phyloP scores from a whole-genome alignment of 2,888 invertebrate genomes.

The Cryptocheilus praepositus region DNA sequence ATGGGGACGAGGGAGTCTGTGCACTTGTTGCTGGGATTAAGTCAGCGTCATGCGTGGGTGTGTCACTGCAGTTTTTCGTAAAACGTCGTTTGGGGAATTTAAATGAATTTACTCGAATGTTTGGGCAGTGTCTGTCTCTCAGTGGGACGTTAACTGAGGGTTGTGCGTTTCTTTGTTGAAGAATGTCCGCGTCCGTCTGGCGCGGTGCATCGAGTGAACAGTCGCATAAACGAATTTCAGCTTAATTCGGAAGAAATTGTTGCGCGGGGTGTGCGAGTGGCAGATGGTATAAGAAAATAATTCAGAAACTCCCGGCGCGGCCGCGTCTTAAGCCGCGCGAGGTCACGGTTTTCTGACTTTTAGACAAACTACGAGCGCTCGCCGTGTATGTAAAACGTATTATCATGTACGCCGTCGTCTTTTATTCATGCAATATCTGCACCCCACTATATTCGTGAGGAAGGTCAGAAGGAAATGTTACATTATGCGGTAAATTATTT shows the following conservation, averaged over 20 bases:
- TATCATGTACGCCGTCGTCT: conserved; percentile 3
- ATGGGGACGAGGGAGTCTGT: no score
- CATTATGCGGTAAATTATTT: conserved; percentile 15
- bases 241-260: conserved; percentile 45
- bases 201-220: conserved; percentile 23
- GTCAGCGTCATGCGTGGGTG: no score
- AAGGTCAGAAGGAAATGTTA: conserved; percentile 16
- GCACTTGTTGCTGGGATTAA: no score
- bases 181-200: conserved; percentile 15
- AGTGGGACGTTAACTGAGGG: no score
- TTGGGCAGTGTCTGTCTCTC: no score
- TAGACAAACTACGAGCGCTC: conserved; percentile 1
- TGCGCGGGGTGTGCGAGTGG: conserved; percentile 36
- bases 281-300: conserved; percentile 41
- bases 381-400: background rate
- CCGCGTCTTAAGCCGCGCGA: conserved; percentile 5
- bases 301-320: conserved; percentile 16
- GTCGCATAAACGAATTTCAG: conserved; percentile 41
- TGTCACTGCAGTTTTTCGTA: no score
- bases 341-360: no score
- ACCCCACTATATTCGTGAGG: no score
- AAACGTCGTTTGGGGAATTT: no score
- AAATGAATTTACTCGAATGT: no score
- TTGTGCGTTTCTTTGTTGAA: background rate
- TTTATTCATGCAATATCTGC: background rate